Conservation (phyloP, 2,797 vertebrate species). For the Eleutherodactylus coqui region DNA sequence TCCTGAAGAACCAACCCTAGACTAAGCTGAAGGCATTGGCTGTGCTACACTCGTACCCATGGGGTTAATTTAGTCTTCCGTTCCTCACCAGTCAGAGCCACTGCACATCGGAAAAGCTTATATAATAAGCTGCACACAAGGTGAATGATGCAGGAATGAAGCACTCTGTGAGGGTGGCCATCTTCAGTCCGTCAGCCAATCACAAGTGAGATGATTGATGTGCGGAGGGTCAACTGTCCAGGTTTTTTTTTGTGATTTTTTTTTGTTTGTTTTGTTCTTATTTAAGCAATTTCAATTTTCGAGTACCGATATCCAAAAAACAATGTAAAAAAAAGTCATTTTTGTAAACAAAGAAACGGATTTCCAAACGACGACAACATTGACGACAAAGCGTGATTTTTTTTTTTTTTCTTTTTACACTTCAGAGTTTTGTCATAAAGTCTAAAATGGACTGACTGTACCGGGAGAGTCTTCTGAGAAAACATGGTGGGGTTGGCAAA, state of each 20-base stretch:
- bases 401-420: constrained; percentile 60
- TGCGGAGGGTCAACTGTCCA: neutral
- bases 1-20: constrained; percentile 2
- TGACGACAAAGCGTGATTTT: constrained; percentile 66
- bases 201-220: neutral
- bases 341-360: constrained; percentile 75
- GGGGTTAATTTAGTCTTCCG: constrained; percentile 35
- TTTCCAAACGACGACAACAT: constrained; percentile 66
- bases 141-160: neutral
- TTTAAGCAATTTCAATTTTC: constrained; percentile 32
- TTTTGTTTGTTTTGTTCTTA: constrained; percentile 21
- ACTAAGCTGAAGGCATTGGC: constrained; percentile 23
- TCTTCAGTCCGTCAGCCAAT: constrained; percentile 28
- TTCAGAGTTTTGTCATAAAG: constrained; percentile 68
- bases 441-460: constrained; percentile 68
- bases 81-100: constrained; percentile 24
- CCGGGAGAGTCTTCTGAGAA: constrained; percentile 67
- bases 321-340: constrained; percentile 56
- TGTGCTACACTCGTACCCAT: constrained; percentile 46
- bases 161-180: constrained; percentile 23
- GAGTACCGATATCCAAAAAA: constrained; percentile 64
- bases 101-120: constrained; percentile 41
- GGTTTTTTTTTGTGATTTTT: constrained; percentile 13
- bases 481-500: constrained; percentile 69
- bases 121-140: constrained; percentile 47